Evolutionary conservation across 2,113 vertebrate species (phyloP), one percentile per base, ranked within the genome.

Genomic region (Melanostigma gelatinosum): DNA sequence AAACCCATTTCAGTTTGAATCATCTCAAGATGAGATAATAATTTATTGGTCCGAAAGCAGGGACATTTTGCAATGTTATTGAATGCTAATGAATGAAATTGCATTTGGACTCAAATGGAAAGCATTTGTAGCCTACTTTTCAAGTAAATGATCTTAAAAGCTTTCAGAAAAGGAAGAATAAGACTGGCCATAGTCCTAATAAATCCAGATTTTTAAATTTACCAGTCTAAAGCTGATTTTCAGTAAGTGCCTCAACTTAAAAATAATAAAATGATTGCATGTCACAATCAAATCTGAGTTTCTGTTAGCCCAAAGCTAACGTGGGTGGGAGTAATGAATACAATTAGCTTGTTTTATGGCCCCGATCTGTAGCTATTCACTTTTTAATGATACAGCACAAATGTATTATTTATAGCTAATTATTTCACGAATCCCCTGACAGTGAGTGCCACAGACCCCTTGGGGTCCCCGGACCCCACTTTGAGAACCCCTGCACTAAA

Each of bases 231-330:
- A 57, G 12, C 55, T 29, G 12, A 57, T 4, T 57, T 57, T 57
- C 54, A 27, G 54, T 57, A 57, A 57, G n/a, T 57, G 24, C 54
- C 24, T 57, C 5, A 27, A 57, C 11, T 57, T 57, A 13, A 15
- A 27, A 29, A 57, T 57, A 57, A 57, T 57, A 29, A 29, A 57
- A 29, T 57, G 15, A 27, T 57, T 57, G 12, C 10, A 12, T 27
- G 11, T 57, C 54, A 27, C n/a, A 57, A n/a, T 57, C 54, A 57
- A 57, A 57, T 57, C 54, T 57, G 24, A 57, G 54, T 57, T 57
- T 57, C 55, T 57, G 29, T 57, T 27, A 24, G 55, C 55, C 55
- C 24, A 57, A 27, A 55, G 54, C 54, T 24, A 24, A 57, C 55
- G 24, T 27, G 12, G 55, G 12, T 57, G 27, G 55, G 55, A 57